Percentiles rank a stretch among this genome's conserved stretches.
These are phyloP conservation scores for Drosophila mojavensis DNA, from an alignment of 1,140 invertebrate genomes.

Conservation along the genomic window DNA sequence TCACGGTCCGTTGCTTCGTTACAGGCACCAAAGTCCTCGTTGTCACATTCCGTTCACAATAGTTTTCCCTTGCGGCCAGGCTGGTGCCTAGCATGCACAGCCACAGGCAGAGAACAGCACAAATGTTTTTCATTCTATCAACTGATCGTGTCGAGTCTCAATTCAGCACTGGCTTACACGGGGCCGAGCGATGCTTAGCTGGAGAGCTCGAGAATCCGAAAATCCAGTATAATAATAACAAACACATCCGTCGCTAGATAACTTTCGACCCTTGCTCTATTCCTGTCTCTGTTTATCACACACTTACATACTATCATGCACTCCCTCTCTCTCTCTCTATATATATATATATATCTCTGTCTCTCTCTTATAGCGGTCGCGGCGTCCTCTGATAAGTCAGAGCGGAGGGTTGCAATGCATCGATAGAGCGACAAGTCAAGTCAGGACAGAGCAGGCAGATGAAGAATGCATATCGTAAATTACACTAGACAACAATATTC, in stretches of 20 bases:
- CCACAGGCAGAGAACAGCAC: conserved; percentile 23
- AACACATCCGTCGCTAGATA: conserved; percentile 53
- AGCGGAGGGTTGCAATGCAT: conserved; percentile 24
- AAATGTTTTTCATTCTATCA: conserved; percentile 37
- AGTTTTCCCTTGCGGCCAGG: conserved; percentile 47
- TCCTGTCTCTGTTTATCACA: not conserved
- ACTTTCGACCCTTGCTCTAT: conserved; percentile 39
- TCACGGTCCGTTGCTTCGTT: conserved; percentile 45
- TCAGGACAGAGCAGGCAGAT: conserved; percentile 9
- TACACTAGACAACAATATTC: conserved; percentile 31
- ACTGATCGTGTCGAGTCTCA: conserved; percentile 38
- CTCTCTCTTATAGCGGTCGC: conserved; percentile 4
- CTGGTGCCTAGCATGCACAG: conserved; percentile 34
- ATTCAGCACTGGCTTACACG: conserved; percentile 44
- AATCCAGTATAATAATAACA: not conserved
- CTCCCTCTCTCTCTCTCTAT: conserved; percentile 2
- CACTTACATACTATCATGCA: not conserved
- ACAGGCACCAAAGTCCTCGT: conserved; percentile 45
- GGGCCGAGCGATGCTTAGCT: conserved; percentile 17
- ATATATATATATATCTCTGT: no score
- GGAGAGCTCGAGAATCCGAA: conserved; percentile 26
- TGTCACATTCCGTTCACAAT: conserved; percentile 62
- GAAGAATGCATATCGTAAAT: not conserved
- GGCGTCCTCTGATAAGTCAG: conserved; percentile 17
- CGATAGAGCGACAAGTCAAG: not conserved